phyloP scores from a whole-genome alignment of 2,797 vertebrate species.

The Tragopan temminckii region DNA sequence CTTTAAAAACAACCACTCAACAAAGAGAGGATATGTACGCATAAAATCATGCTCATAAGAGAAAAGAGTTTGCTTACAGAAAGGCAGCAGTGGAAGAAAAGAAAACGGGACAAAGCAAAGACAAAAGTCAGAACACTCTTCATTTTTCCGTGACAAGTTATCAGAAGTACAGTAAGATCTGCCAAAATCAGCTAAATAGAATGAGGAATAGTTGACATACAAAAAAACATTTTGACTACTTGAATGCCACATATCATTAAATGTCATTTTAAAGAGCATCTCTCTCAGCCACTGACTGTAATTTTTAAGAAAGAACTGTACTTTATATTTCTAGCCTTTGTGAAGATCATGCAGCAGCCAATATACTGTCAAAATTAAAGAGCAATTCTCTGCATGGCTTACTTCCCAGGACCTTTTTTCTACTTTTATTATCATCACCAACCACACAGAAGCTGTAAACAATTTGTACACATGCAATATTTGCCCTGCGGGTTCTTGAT shows the following conservation, averaged over 20 bases:
- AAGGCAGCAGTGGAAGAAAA: neutral
- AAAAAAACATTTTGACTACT: neutral
- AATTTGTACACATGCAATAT: constrained; percentile 13
- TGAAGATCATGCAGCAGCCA: constrained; percentile 8
- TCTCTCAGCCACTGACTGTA: neutral
- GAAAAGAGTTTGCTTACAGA: neutral
- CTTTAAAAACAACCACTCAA: neutral
- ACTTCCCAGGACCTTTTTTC: constrained; percentile 10
- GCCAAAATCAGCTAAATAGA: neutral
- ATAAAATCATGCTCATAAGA: neutral
- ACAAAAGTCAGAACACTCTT: neutral
- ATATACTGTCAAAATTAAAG: constrained; percentile 18
- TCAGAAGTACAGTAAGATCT: neutral
- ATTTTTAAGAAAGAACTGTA: neutral
- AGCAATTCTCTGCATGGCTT: neutral
- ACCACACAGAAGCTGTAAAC: constrained; percentile 8
- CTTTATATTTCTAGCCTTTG: neutral
- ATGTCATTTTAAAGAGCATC: neutral
- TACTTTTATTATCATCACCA: neutral
- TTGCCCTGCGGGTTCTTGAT: constrained; percentile 4
- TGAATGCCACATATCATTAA: neutral
- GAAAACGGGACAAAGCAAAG: neutral
- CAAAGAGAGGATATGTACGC: neutral
- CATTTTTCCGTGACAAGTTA: neutral
- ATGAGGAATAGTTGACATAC: neutral